These are phyloP conservation scores for Alcis repandata DNA, from an alignment of 2,888 invertebrate genomes.

Conservation along the genomic window DNA sequence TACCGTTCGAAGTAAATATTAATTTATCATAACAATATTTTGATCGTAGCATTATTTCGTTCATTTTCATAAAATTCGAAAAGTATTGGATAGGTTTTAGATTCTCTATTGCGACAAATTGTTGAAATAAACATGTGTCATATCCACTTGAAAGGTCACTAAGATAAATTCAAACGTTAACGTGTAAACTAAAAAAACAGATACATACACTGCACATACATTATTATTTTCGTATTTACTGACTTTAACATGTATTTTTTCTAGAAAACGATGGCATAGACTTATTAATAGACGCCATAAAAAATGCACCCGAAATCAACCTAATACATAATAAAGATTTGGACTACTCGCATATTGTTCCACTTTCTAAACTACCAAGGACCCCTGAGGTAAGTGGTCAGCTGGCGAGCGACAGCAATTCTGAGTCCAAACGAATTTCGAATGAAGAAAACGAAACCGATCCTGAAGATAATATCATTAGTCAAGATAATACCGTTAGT, in stretches of 20 bases:
- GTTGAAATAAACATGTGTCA: no score
- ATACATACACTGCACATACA: neutral
- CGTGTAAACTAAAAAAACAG: no score
- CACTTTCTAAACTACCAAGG: neutral
- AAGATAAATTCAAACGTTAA: neutral
- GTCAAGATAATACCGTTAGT: neutral
- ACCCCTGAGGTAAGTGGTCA: constrained; percentile 6
- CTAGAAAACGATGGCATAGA: constrained; percentile 77
- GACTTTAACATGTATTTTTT: no score
- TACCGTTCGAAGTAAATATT: constrained; percentile 61
- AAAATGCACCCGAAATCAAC: constrained; percentile 74
- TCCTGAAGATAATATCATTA: constrained; percentile 3
- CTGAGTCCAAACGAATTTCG: constrained; percentile 28
- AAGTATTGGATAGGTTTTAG: no score
- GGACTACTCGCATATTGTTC: constrained; percentile 32
- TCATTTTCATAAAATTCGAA: no score
- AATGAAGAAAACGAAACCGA: constrained; percentile 26
- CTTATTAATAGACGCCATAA: constrained; percentile 73
- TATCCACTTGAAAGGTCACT: no score
- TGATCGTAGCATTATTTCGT: no score
- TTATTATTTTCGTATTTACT: neutral
- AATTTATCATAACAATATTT: neutral
- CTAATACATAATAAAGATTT: constrained; percentile 60
- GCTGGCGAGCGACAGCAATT: constrained; percentile 18
- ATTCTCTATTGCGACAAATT: no score